Conservation (phyloP, 2,113 vertebrate species). For the Crotophaga sulcirostris region DNA sequence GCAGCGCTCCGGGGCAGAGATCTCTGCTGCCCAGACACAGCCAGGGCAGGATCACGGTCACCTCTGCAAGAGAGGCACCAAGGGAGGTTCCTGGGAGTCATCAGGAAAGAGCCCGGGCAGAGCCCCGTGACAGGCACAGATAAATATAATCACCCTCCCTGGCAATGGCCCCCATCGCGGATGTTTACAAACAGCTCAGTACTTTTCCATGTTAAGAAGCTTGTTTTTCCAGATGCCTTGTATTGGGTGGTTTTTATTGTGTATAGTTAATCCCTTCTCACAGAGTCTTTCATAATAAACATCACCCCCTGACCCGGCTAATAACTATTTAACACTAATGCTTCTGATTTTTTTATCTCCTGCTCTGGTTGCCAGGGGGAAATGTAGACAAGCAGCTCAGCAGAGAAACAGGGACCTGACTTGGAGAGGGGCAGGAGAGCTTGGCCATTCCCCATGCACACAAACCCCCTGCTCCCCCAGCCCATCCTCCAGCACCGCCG, state of each 20-base stretch:
- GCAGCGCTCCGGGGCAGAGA: fast-evolving
- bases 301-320: slow-evolving; percentile 65
- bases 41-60: background rate
- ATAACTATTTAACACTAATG: slow-evolving; percentile 30
- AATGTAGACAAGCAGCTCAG: background rate
- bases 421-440: background rate
- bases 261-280: slow-evolving; percentile 63
- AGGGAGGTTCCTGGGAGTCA: background rate
- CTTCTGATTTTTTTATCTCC: slow-evolving; percentile 17
- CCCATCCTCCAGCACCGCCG: background rate
- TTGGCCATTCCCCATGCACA: fast-evolving
- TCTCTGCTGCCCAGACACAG: background rate
- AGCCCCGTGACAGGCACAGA: slow-evolving; percentile 41
- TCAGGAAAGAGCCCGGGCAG: background rate
- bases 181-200: slow-evolving; percentile 72
- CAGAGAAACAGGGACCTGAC: background rate
- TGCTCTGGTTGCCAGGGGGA: background rate
- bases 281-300: slow-evolving; percentile 68
- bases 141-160: slow-evolving; percentile 52
- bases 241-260: slow-evolving; percentile 51
- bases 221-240: slow-evolving; percentile 69
- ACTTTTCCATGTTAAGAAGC: slow-evolving; percentile 67
- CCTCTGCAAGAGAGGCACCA: background rate
- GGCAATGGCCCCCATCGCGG: slow-evolving; percentile 15
- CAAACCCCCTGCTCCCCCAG: background rate